phyloP scores from a whole-genome alignment of 2,113 vertebrate genomes.

The Cyphomyrus plagiostoma region DNA sequence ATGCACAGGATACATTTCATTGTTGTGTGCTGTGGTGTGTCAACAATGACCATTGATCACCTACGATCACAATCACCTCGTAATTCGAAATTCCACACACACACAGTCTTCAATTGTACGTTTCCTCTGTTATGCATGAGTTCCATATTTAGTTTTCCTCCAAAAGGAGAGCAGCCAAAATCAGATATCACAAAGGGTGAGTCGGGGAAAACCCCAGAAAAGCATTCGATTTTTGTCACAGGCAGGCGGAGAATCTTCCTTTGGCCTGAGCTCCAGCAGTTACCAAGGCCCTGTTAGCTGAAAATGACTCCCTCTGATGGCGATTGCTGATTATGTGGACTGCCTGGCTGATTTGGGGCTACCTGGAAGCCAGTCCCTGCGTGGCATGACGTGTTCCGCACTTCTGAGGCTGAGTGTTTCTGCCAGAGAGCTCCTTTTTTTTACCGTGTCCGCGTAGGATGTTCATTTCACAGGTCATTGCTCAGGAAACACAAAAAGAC shows the following conservation, averaged over 20 bases:
- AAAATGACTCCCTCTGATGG: background rate
- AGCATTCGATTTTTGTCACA: background rate
- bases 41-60: too few relatives aligned
- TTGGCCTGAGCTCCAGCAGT: background rate
- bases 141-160: background rate
- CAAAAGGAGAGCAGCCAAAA: background rate
- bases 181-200: background rate
- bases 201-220: background rate
- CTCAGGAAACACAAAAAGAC: background rate
- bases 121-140: background rate
- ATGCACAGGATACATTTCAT: too few relatives aligned
- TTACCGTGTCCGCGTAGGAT: background rate
- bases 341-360: background rate
- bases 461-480: slow-evolving; percentile 12
- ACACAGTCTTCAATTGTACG: background rate
- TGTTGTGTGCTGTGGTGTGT: too few relatives aligned
- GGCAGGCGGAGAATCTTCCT: background rate
- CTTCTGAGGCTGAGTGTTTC: background rate
- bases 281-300: background rate
- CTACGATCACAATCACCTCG: too few relatives aligned
- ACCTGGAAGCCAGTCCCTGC: background rate
- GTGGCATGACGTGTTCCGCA: background rate
- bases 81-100: background rate
- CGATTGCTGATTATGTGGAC: background rate
- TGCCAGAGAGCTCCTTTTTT: background rate